Evolutionary conservation across 2,797 vertebrate genomes (phyloP).

Genomic region (Poecile montanus): DNA sequence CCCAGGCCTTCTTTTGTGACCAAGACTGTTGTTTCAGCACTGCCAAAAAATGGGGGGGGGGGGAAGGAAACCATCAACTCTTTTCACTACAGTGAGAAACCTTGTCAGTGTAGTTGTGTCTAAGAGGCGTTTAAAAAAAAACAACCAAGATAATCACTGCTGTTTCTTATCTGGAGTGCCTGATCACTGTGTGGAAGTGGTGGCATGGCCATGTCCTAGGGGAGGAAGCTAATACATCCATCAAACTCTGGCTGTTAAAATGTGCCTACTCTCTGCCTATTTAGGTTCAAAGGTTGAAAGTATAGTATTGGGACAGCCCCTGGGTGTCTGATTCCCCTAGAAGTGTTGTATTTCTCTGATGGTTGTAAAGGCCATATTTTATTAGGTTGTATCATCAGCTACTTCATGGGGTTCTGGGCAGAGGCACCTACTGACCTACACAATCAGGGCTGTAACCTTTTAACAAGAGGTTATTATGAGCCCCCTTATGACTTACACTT

Average conservation of each 20-base stretch:
- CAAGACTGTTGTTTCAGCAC: background rate
- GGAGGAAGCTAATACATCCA: background rate
- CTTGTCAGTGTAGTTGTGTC: background rate
- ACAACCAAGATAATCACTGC: background rate
- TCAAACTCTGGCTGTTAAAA: background rate
- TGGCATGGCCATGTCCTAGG: background rate
- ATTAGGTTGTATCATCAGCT: background rate
- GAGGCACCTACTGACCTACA: background rate
- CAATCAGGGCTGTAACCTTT: background rate
- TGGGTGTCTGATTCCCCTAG: background rate
- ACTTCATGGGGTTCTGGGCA: rapidly evolving
- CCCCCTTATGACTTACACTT: background rate
- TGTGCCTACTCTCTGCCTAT: background rate
- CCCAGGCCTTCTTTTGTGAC: background rate
- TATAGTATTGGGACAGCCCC: background rate
- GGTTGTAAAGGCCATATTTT: background rate
- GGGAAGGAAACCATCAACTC: background rate
- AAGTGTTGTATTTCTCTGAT: background rate
- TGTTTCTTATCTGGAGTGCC: background rate
- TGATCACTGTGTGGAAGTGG: background rate
- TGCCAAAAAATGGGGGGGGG: background rate
- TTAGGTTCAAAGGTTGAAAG: background rate
- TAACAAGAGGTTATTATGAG: background rate
- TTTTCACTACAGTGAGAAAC: background rate
- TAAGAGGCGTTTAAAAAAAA: background rate